Base-by-base conservation (phyloP, 2,888 invertebrate genomes). In the Carterocephalus palaemon region DNA sequence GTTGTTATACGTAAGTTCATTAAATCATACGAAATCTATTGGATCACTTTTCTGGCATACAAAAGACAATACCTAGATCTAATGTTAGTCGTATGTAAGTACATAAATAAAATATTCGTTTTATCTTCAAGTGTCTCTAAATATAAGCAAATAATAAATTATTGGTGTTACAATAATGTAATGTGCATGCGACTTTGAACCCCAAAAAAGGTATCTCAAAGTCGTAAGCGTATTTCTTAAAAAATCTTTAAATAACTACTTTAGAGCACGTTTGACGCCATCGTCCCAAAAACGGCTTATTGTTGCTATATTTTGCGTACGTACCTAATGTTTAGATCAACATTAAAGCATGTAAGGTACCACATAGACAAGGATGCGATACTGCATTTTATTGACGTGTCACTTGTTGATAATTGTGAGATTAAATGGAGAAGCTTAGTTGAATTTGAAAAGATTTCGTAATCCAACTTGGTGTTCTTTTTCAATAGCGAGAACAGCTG, bases 61-160 rank as follows among this genome's bases (percentile, higher is more conserved):
- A 82, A 87, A 88, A 86, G 88, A 88, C 88, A 88, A 88, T 88
- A 88, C 87, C 85, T 88, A 88, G 88, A 77, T 85, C 81, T 88
- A 88, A 85, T 75, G 75, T 85, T 86, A 85, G 85, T 67, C 67
- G 77, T 83, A 83, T 74, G 81, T 84, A 83, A 83, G 80, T 76
- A 78, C 81, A 79, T 83, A 74, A 56, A 53, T 53, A 77, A n/a
- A n/a, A 76, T 82, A 80, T 82, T 79, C 75, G 84, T 84, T 86
- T 81, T 81, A 80, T 81, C 83, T 85, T 85, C 83, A 81, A 82
- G 76, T 84, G 81, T 85, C 81, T 83, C 76, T 75, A 77, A 76
- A 70, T 77, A 64, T 85, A 83, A 82, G 74, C 75, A 75, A 77
- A 70, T 64, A 69, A 67, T 68, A 64, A 64, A 71, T 70, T 73